A percentile compares a stretch with the other conserved stretches of the same genome.
Conservation (phyloP, 2,113 vertebrate genomes). For the Osmerus eperlanus region DNA sequence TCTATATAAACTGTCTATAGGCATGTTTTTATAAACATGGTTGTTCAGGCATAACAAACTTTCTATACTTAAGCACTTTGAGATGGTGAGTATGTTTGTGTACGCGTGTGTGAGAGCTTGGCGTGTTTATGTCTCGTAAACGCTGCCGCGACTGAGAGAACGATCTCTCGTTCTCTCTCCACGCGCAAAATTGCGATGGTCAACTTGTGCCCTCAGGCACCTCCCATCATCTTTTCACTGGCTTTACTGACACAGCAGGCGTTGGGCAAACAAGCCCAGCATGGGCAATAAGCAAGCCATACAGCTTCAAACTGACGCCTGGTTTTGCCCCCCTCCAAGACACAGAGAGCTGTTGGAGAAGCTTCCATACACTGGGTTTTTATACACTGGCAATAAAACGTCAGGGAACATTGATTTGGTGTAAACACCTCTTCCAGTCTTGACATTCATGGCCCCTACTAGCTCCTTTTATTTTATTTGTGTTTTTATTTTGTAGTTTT, state of each 20-base stretch:
- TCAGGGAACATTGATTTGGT: neutral
- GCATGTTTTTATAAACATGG: no score
- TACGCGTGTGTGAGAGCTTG: no score
- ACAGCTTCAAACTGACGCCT: neutral
- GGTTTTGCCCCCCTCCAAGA: neutral
- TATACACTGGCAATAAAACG: conserved; percentile 1
- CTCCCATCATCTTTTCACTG: neutral
- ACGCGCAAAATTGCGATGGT: neutral
- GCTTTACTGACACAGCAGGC: conserved; percentile 11
- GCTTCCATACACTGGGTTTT: neutral
- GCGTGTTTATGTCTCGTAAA: no score
- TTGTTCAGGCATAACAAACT: no score
- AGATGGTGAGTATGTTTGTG: no score
- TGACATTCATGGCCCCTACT: conserved; percentile 5
- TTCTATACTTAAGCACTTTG: no score
- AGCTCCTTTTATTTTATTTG: no score
- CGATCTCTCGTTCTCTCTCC: neutral
- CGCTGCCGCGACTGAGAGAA: no score
- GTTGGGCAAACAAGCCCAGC: conserved; percentile 7
- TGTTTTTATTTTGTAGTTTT: no score
- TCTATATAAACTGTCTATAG: no score
- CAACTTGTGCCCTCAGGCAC: neutral
- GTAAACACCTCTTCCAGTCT: conserved; percentile 4
- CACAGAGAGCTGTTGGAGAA: neutral
- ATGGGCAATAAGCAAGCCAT: neutral